Percentiles rank a stretch among this genome's conserved stretches.
phyloP scores from a whole-genome alignment of 2,113 vertebrate genomes.

The Burhinus bistriatus region DNA sequence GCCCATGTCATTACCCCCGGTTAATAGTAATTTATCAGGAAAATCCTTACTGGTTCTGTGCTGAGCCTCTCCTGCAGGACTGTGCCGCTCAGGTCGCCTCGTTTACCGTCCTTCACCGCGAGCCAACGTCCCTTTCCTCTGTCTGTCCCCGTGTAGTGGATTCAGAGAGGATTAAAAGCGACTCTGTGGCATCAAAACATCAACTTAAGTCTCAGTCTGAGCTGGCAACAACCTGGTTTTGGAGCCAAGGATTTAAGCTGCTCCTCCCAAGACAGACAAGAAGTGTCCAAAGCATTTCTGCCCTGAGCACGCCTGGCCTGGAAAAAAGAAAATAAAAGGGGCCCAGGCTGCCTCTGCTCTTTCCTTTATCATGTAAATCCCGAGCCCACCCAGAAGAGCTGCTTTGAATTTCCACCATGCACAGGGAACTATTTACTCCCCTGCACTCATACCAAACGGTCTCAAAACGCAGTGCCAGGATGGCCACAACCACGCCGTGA shows the following conservation, averaged over 20 bases:
- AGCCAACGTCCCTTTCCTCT: not conserved
- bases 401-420: not conserved
- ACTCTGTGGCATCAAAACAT: constrained; percentile 42
- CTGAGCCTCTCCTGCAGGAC: not conserved
- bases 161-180: constrained; percentile 49
- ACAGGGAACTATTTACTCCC: not conserved
- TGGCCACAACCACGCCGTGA: not conserved
- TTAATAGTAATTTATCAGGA: not conserved
- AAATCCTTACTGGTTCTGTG: constrained; percentile 28
- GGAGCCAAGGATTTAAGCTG: constrained; percentile 21
- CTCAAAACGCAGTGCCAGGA: not conserved
- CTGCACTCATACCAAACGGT: not conserved
- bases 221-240: constrained; percentile 23
- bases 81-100: not conserved
- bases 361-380: constrained; percentile 59
- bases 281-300: constrained; percentile 30
- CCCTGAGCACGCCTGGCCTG: constrained; percentile 41
- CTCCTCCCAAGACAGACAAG: constrained; percentile 1
- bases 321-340: constrained; percentile 27
- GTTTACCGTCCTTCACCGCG: not conserved
- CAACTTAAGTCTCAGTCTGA: constrained; percentile 51
- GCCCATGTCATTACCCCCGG: rapidly evolving
- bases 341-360: not conserved
- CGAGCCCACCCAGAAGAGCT: not conserved
- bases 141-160: not conserved